Evolutionary conservation across 2,113 vertebrate genomes (phyloP), one percentile per base, ranked within the genome.

Genomic region (Rissa tridactyla): DNA sequence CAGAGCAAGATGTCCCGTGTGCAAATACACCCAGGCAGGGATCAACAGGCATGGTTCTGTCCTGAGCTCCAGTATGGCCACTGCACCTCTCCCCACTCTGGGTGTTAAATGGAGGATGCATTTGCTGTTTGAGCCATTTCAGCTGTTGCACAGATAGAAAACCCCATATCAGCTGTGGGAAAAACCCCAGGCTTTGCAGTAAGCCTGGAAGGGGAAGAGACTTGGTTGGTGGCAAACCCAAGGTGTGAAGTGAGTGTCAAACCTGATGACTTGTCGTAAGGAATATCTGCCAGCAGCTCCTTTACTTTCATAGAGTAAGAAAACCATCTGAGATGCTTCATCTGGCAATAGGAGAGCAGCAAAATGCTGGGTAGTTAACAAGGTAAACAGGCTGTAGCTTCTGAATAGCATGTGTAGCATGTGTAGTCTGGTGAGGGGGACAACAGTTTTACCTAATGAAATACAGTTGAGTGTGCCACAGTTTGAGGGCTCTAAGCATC

Each of bases 31-130:
- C 15, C 27, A 32, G 57, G 34, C 42, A 76, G 15, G 0, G 2
- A 80, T 9, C 61, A 26, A 2, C 42, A 68, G 32, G 46, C 11
- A 26, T 52, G 40, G 2, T 13, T 71, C 69, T 82, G 16, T 44
- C 78, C 84, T 60, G 38, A 68, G 65, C 57, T 80, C 40, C 19
- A 19, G 3, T 12, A 15, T 2, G 7, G 29, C 32, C 40, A 22
- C 65, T 52, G 51, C 38, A 25, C 9, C 58, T 91, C 57, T 65
- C 20, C 23, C 36, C 7, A 5, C 0, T 0, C 3, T 52, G 26
- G 21, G 20, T 8, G 12, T 27, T 47, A 20, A 55, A 15, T 6
- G 47, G 30, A 78, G n/a, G 19, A 60, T 16, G 15, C 0, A 0
- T 52, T 69, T 80, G 10, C 46, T 32, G 3, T 44, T 34, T 15